These are phyloP conservation scores for Chaetogeoica ovagalla DNA, from an alignment of 2,888 invertebrate genomes.

Conservation along the genomic window DNA sequence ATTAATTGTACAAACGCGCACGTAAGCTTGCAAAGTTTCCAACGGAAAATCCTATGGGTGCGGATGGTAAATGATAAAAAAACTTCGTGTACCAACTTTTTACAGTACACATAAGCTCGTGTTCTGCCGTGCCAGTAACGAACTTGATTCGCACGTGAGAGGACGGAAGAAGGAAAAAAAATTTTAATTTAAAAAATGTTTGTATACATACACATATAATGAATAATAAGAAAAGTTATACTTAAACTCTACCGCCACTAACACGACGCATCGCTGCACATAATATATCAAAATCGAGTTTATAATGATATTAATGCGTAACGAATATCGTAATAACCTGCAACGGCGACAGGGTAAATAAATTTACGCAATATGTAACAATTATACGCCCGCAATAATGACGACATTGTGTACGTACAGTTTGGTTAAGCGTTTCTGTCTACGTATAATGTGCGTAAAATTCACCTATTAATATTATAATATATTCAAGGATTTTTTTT, in stretches of 20 bases:
- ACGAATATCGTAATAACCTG: too few species aligned
- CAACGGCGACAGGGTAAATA: background rate
- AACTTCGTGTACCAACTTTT: background rate
- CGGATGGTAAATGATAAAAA: background rate
- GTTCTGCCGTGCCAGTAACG: too few species aligned
- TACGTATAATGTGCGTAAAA: background rate
- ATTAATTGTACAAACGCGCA: too few species aligned
- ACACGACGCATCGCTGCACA: background rate
- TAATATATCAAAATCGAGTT: slow-evolving; percentile 7
- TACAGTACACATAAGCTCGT: slow-evolving; percentile 3
- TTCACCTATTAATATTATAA: background rate
- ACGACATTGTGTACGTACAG: background rate
- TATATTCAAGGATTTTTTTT: background rate
- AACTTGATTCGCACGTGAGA: background rate
- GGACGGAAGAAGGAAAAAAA: background rate
- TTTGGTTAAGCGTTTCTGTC: background rate
- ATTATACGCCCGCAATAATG: background rate
- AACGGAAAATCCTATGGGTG: background rate
- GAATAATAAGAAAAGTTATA: slow-evolving; percentile 16
- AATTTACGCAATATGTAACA: background rate
- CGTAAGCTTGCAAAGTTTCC: too few species aligned
- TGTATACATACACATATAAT: background rate
- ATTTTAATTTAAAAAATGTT: background rate
- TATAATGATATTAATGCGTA: background rate
- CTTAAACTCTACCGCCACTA: background rate